phyloP scores from a whole-genome alignment of 2,888 invertebrate genomes.

The Drosophila falleni region DNA sequence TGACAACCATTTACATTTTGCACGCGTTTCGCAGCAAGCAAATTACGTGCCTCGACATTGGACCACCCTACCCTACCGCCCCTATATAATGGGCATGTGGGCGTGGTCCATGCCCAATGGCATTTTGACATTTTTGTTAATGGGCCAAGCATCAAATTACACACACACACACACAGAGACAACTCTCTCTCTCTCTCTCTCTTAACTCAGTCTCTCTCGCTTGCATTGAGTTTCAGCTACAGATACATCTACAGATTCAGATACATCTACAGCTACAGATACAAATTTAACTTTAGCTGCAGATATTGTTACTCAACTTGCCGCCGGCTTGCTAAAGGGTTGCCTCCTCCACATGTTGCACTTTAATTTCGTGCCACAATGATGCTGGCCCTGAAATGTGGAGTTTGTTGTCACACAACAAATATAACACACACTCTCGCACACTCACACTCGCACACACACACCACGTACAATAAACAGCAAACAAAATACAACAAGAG shows the following conservation, averaged over 20 bases:
- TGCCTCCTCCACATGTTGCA: slow-evolving; percentile 35
- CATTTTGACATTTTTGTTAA: slow-evolving; percentile 81
- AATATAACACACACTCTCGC: slow-evolving; percentile 13
- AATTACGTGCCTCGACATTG: slow-evolving; percentile 69
- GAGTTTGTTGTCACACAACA: slow-evolving; percentile 47
- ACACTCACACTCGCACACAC: slow-evolving; percentile 4
- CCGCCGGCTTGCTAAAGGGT: slow-evolving; percentile 43
- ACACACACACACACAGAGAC: slow-evolving; percentile 43
- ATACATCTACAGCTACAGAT: slow-evolving; percentile 16
- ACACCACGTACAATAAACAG: slow-evolving; percentile 4
- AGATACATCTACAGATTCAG: neutral
- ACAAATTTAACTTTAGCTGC: slow-evolving; percentile 5
- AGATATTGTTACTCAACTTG: slow-evolving; percentile 43
- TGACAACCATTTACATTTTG: slow-evolving; percentile 36
- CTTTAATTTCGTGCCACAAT: slow-evolving; percentile 51
- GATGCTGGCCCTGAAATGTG: slow-evolving; percentile 65
- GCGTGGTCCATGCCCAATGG: slow-evolving; percentile 63
- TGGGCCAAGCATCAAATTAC: slow-evolving; percentile 79
- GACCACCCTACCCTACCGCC: neutral
- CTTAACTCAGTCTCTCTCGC: neutral
- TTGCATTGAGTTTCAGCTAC: slow-evolving; percentile 5
- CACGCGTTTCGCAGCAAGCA: slow-evolving; percentile 68
- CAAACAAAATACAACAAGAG: slow-evolving; percentile 17
- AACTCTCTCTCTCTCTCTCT: no score
- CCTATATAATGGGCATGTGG: slow-evolving; percentile 9